A percentile compares a stretch with the other conserved stretches of the same genome.
These are phyloP conservation scores for Sebastes fasciatus DNA, from an alignment of 2,113 vertebrate genomes.

Conservation along the genomic window DNA sequence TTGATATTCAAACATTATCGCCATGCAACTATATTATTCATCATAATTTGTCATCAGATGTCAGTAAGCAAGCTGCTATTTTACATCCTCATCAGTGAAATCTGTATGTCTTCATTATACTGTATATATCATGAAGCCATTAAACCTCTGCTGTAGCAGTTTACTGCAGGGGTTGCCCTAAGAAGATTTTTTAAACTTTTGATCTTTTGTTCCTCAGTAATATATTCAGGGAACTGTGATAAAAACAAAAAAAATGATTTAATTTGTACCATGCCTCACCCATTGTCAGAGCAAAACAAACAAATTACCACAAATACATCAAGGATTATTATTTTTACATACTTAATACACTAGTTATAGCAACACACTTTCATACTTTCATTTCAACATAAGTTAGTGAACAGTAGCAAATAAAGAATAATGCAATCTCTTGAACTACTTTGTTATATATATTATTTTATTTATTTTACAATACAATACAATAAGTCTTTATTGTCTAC, in stretches of 20 bases:
- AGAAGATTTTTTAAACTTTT: background rate
- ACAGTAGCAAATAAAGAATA: background rate
- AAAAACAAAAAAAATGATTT: too few relatives aligned
- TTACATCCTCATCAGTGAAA: background rate
- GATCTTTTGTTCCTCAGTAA: conserved; percentile 5
- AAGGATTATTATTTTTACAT: too few relatives aligned
- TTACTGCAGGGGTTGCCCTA: conserved; percentile 29
- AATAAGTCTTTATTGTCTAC: too few relatives aligned
- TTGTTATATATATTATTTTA: background rate
- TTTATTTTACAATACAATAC: too few relatives aligned
- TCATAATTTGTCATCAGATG: conserved; percentile 1
- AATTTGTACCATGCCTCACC: background rate
- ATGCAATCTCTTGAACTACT: background rate
- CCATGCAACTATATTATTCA: conserved; percentile 11
- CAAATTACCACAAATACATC: background rate
- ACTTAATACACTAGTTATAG: background rate
- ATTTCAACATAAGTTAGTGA: background rate
- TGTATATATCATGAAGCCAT: background rate
- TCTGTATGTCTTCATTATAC: background rate
- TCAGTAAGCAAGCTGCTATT: background rate
- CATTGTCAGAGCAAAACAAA: background rate
- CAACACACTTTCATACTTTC: background rate
- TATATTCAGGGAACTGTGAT: background rate
- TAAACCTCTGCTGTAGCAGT: conserved; percentile 12
- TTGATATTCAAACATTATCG: background rate